These are phyloP conservation scores for Campylomormyrus numenius DNA, from an alignment of 2,113 vertebrate species.

Conservation along the genomic window DNA sequence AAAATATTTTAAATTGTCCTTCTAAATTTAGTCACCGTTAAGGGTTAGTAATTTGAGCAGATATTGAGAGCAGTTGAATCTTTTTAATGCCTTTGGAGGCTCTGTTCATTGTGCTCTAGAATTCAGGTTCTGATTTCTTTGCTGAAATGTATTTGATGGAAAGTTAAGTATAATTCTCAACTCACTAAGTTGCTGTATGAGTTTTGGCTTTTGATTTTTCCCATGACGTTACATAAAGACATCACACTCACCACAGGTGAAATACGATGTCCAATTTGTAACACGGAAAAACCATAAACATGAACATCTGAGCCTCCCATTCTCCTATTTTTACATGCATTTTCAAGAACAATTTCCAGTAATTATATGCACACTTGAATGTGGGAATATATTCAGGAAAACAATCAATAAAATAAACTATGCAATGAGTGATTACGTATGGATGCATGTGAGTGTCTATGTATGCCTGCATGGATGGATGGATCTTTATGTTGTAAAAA, in stretches of 20 bases:
- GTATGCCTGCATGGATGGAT: background rate
- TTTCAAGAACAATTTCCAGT: background rate
- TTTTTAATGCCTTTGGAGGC: background rate
- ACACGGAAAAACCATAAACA: background rate
- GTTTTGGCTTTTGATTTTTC: background rate
- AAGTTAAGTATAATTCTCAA: background rate
- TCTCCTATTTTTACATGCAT: background rate
- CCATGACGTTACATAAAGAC: background rate
- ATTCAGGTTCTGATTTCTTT: background rate
- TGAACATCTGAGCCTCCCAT: background rate
- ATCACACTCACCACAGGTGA: background rate
- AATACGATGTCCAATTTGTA: background rate
- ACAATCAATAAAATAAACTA: background rate
- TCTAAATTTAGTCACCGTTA: slow-evolving; percentile 8
- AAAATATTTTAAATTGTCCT: slow-evolving; percentile 19
- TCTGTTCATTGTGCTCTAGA: background rate
- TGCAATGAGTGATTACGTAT: background rate
- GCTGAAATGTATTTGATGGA: background rate
- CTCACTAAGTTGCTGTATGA: background rate
- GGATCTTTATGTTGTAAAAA: background rate
- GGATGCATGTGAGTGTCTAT: background rate
- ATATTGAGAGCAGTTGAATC: background rate
- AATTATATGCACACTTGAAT: background rate
- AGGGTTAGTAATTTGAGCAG: background rate
- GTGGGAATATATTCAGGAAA: background rate